Conservation (phyloP, 2,797 vertebrate species). For the Arctocebus calabarensis region DNA sequence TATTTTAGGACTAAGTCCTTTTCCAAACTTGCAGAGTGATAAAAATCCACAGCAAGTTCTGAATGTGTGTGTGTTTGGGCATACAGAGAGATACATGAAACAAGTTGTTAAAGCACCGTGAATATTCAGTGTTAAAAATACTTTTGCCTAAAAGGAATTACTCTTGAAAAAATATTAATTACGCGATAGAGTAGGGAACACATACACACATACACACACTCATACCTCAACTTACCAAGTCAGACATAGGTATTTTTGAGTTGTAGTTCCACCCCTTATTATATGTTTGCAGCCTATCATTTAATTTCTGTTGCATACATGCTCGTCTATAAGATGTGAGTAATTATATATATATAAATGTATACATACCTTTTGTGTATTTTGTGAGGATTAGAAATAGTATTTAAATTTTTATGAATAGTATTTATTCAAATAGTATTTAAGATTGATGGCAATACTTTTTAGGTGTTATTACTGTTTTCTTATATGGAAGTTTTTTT, state of each 20-base stretch:
- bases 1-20: constrained; percentile 21
- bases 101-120: neutral
- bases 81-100: neutral
- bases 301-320: neutral
- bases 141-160: neutral
- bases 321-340: neutral
- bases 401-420: neutral
- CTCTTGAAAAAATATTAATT: neutral
- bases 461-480: neutral
- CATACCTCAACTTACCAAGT: neutral
- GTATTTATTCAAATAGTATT: neutral
- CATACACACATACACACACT: too few species aligned
- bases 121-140: neutral
- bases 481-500: neutral
- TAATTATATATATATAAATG: neutral
- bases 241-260: neutral
- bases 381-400: constrained; percentile 18
- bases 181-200: too few species aligned
- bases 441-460: neutral
- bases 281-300: neutral
- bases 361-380: neutral
- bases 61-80: neutral
- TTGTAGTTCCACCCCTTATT: neutral
- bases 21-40: neutral
- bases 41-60: constrained; percentile 10